These are phyloP conservation scores for Poecilus cupreus DNA, from an alignment of 2,888 invertebrate genomes.

Conservation along the genomic window DNA sequence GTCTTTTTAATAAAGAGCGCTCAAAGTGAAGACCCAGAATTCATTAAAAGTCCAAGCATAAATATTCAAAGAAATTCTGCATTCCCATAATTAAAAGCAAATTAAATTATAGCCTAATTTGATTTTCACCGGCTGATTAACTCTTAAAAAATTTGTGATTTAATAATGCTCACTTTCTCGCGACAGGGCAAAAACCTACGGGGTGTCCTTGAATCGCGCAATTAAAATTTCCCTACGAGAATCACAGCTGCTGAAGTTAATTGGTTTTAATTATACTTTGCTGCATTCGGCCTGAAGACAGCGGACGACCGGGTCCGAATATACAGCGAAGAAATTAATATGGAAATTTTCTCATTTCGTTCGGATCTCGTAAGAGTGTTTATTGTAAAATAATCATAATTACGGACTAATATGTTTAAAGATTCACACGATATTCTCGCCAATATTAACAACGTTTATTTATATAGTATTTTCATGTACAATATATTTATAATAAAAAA, in stretches of 20 bases:
- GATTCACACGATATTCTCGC: too few relatives aligned
- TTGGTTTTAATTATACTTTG: slow-evolving; percentile 54
- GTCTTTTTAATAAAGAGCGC: slow-evolving; percentile 32
- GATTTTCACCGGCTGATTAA: slow-evolving; percentile 50
- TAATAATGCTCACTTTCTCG: slow-evolving; percentile 48
- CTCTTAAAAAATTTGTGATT: slow-evolving; percentile 57
- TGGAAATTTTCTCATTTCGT: slow-evolving; percentile 48
- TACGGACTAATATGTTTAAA: not conserved
- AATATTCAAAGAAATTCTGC: slow-evolving; percentile 55
- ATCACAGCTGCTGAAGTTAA: slow-evolving; percentile 55
- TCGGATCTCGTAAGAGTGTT: slow-evolving; percentile 5
- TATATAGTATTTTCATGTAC: too few relatives aligned
- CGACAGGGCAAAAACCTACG: slow-evolving; percentile 14
- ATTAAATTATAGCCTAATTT: slow-evolving; percentile 55
- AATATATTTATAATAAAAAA: too few relatives aligned
- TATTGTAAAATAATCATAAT: not conserved
- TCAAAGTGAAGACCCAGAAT: slow-evolving; percentile 43
- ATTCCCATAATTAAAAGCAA: slow-evolving; percentile 53
- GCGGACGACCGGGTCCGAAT: slow-evolving; percentile 1
- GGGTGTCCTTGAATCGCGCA: slow-evolving; percentile 32
- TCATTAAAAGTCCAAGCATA: slow-evolving; percentile 47
- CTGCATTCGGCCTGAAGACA: slow-evolving; percentile 4
- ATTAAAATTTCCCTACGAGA: slow-evolving; percentile 50
- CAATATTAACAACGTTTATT: too few relatives aligned
- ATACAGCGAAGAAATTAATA: slow-evolving; percentile 42